phyloP scores from a whole-genome alignment of 1,140 invertebrate species.

The Harlomillsia oculata region DNA sequence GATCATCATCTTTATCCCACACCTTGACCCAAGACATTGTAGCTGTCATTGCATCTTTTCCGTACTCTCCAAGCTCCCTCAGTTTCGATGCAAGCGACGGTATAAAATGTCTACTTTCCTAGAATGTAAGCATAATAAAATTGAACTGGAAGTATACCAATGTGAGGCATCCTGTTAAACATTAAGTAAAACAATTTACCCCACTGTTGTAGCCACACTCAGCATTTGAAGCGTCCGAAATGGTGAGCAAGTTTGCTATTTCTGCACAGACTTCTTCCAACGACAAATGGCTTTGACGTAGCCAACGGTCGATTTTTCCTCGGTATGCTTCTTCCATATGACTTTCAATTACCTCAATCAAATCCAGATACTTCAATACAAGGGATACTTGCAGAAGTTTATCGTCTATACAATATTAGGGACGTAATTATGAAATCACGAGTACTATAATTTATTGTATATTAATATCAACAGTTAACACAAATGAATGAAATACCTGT shows the following conservation, averaged over 20 bases:
- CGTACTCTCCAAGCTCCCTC: constrained; percentile 21
- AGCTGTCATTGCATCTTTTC: constrained; percentile 5
- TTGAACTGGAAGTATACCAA: neutral
- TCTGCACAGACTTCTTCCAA: constrained; percentile 18
- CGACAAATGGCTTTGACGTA: neutral
- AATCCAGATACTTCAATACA: constrained; percentile 31
- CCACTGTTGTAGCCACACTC: too few relatives aligned
- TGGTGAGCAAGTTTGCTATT: constrained; percentile 18
- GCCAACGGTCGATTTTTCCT: constrained; percentile 20
- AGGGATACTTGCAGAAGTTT: neutral
- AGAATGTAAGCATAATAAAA: neutral
- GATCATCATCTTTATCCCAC: constrained; percentile 23
- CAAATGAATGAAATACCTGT: neutral
- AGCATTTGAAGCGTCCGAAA: constrained; percentile 30
- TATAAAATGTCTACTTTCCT: constrained; percentile 30
- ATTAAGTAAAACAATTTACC: too few relatives aligned
- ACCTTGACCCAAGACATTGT: constrained; percentile 7
- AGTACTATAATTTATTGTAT: neutral
- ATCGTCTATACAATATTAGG: constrained; percentile 15
- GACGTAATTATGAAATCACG: too few relatives aligned
- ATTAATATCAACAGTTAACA: neutral
- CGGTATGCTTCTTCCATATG: constrained; percentile 7
- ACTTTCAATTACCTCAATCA: constrained; percentile 28
- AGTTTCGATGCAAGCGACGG: constrained; percentile 21
- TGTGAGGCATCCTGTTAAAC: too few relatives aligned